Evolutionary conservation across 2,888 invertebrate genomes (phyloP), one percentile per base, ranked within the genome.

Genomic region (Drosophila meridiana): DNA sequence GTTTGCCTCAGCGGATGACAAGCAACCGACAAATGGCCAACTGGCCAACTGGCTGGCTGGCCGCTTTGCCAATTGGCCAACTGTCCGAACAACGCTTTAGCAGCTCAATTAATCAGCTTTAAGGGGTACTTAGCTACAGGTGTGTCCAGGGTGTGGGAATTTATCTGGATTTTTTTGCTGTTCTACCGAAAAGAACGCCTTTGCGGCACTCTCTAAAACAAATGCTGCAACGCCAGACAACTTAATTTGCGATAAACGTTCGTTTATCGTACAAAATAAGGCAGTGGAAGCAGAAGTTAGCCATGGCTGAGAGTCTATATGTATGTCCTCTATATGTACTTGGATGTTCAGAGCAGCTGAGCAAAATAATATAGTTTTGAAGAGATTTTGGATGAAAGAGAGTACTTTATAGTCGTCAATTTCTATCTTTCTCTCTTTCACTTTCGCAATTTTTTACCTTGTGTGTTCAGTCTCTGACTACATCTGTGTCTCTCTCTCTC

Each of bases 81-180:
- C 63, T 78, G 81, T 62, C 82, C 61, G 67, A 69, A 40, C 72
- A 69, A 62, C 81, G 78, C 67, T 83, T 81, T 81, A 82, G 83
- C 72, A 83, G 69, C 85, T 89, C 90, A 85, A 85, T 85, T 85
- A 85, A 88, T 85, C 85, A 89, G 78, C 65, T 61, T 70, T 80
- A 62, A 82, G 70, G 62, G 83, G 58, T 80, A 70, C 76, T 77
- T 69, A 61, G 47, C 56, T 42, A 84, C 89, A 84, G 89, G 74
- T 80, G 78, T 72, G 42, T 80, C 34, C 59, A 47, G 71, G 67
- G 70, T 78, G 68, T 71, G 70, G 81, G 87, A 83, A 74, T 86
- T 58, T 60, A 34, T 72, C n/a, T n/a, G 52, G 20, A 28, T 60
- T 61, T 28, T 42, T 43, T 61, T 66, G 47, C 32, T 13, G 40